These are phyloP conservation scores for Nomada ruficornis DNA, from an alignment of 2,888 invertebrate species.

Conservation along the genomic window DNA sequence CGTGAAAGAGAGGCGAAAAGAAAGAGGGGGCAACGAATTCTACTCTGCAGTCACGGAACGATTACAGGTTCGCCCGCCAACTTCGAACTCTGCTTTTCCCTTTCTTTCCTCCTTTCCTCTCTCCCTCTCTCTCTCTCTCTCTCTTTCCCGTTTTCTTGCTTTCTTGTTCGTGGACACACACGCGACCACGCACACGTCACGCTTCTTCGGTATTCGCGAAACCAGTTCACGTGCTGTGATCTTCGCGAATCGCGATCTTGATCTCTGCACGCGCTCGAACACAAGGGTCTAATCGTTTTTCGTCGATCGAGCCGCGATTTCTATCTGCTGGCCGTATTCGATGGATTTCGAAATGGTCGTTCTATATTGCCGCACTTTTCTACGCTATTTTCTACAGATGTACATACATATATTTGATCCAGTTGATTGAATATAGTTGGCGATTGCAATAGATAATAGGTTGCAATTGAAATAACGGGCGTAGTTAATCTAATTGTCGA, in stretches of 20 bases:
- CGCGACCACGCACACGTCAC: slow-evolving; percentile 53
- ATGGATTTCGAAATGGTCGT: too few relatives aligned
- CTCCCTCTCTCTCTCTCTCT: slow-evolving; percentile 17
- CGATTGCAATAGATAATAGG: too few relatives aligned
- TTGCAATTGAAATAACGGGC: too few relatives aligned
- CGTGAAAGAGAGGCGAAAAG: slow-evolving; percentile 15
- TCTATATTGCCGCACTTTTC: too few relatives aligned
- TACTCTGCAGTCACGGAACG: slow-evolving; percentile 71
- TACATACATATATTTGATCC: too few relatives aligned
- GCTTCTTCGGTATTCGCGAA: slow-evolving; percentile 68
- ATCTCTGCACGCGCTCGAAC: slow-evolving; percentile 65
- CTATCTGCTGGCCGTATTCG: slow-evolving; percentile 21
- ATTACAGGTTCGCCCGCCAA: slow-evolving; percentile 70
- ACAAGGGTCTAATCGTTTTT: slow-evolving; percentile 45
- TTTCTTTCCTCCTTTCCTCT: slow-evolving; percentile 27
- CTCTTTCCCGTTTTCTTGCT: slow-evolving; percentile 23
- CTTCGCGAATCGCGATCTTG: slow-evolving; percentile 73
- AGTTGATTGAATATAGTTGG: too few relatives aligned
- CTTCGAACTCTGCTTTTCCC: slow-evolving; percentile 69
- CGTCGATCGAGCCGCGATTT: slow-evolving; percentile 52
- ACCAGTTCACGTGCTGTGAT: slow-evolving; percentile 80
- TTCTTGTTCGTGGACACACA: slow-evolving; percentile 20
- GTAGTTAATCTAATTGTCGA: too few relatives aligned
- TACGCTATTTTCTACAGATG: too few relatives aligned
- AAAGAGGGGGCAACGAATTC: slow-evolving; percentile 60